These are phyloP conservation scores for Limnephilus marmoratus DNA, from an alignment of 2,888 invertebrate genomes.

Conservation along the genomic window DNA sequence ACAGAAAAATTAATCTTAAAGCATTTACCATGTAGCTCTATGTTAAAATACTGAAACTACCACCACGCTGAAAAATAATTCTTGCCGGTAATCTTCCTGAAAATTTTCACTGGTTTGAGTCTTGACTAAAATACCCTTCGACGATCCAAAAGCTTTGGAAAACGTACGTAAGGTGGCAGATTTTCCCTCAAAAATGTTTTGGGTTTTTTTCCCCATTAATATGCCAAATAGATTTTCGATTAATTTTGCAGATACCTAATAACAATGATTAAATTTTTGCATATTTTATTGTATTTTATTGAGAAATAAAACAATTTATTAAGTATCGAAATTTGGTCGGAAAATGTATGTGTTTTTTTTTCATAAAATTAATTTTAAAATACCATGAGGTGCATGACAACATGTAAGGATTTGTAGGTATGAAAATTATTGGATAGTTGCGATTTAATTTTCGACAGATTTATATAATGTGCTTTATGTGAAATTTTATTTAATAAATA, in stretches of 20 bases:
- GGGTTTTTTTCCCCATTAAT: background rate
- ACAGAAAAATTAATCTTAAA: too few species aligned
- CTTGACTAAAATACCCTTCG: background rate
- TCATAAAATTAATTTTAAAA: too few species aligned
- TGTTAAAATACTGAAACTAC: background rate
- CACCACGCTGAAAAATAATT: background rate
- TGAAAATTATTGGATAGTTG: too few species aligned
- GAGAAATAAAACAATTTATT: background rate
- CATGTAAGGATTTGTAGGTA: too few species aligned
- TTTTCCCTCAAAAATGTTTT: background rate
- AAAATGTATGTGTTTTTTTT: too few species aligned
- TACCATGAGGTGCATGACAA: too few species aligned
- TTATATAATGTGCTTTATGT: too few species aligned
- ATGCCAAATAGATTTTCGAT: background rate
- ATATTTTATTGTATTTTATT: background rate
- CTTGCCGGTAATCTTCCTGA: background rate
- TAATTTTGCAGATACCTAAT: background rate
- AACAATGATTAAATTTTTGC: background rate
- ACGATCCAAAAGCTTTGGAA: background rate
- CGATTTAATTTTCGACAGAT: too few species aligned
- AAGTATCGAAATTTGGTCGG: too few species aligned
- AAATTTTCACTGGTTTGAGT: constrained; percentile 16
- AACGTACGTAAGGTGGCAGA: background rate
- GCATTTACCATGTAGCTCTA: background rate
- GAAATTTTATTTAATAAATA: too few species aligned